phyloP scores from a whole-genome alignment of 1,140 invertebrate species.

The Bombus waltoni region DNA sequence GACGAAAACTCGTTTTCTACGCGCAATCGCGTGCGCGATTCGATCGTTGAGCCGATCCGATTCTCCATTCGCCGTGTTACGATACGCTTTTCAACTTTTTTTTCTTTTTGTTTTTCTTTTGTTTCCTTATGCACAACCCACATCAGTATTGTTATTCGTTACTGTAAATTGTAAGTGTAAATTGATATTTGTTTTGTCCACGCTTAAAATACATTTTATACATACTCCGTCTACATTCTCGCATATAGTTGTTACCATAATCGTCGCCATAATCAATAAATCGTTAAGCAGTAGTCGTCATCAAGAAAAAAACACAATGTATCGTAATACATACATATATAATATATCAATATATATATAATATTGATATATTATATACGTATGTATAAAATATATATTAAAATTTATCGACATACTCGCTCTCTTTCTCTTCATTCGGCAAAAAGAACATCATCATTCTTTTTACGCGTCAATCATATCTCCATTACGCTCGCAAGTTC shows the following conservation, averaged over 20 bases:
- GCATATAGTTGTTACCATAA: conserved; percentile 56
- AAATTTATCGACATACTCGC: conserved; percentile 1
- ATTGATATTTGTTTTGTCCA: conserved; percentile 62
- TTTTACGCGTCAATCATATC: background rate
- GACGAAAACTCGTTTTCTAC: conserved; percentile 22
- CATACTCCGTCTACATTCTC: conserved; percentile 63
- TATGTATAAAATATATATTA: conserved; percentile 14
- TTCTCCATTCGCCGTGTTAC: conserved; percentile 63
- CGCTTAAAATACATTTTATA: conserved; percentile 77
- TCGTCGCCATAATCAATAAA: conserved; percentile 47
- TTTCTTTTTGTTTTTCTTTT: conserved; percentile 7
- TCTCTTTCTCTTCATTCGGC: background rate
- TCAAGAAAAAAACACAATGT: conserved; percentile 18
- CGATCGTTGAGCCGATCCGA: conserved; percentile 31
- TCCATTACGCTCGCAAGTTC: background rate
- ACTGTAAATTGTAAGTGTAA: conserved; percentile 69
- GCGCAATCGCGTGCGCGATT: background rate
- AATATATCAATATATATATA: background rate
- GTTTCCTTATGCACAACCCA: conserved; percentile 70
- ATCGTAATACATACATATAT: conserved; percentile 20
- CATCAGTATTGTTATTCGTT: conserved; percentile 68
- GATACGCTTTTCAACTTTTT: conserved; percentile 20
- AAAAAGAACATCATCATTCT: conserved; percentile 6
- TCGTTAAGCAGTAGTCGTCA: conserved; percentile 44
- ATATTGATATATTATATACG: background rate